Base-by-base conservation (phyloP, 2,888 invertebrate genomes). In the Drosophila kokeensis region DNA sequence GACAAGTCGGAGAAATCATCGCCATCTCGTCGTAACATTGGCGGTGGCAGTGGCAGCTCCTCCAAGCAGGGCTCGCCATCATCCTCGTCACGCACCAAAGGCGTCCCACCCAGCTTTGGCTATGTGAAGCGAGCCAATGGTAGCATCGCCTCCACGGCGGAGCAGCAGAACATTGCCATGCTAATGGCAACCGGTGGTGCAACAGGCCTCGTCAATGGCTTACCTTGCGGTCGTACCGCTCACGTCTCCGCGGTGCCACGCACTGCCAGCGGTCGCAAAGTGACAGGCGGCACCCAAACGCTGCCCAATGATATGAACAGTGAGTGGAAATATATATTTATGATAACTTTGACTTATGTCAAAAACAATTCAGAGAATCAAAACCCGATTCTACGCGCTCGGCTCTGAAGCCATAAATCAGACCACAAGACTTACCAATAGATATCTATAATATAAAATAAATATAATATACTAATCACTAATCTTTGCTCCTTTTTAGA, bases 211-310 rank as follows among this genome's bases (percentile, higher is more conserved):
- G 72, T 81, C 34, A 87, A 85, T 48, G 90, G 85, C 4, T 67
- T 83, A 63, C 73, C 79, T 32, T 83, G 85, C 27, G 95, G 95
- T 29, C 93, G 95, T 91, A 97, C 97, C 11, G 97, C 97, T 50
- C 96, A 97, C 93, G 97, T 97, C 38, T 96, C 97, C 60, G 97
- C 97, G 4, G 97, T 97, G 49, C 97, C 97, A 11, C 94, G 97
- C 87, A 89, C 92, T n/a, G 96, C 97, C 1, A 86, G 90, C 38
- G 97, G 97, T 94, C 96, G 97, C 38, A 98, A 98, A 94, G 97
- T 97, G 32, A 97, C 97, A 8, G 97, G 97, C 18, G 98, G 98
- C 34, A 97, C 98, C 0, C 98, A 98, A 93, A 98, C 98, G 8
- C 96, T 97, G 87, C 96, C 96, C 40, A 96, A 96, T 85, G 97